A percentile compares a stretch with the other conserved stretches of the same genome.
phyloP scores from a whole-genome alignment of 2,113 vertebrate genomes.

The Spea multiplicata region DNA sequence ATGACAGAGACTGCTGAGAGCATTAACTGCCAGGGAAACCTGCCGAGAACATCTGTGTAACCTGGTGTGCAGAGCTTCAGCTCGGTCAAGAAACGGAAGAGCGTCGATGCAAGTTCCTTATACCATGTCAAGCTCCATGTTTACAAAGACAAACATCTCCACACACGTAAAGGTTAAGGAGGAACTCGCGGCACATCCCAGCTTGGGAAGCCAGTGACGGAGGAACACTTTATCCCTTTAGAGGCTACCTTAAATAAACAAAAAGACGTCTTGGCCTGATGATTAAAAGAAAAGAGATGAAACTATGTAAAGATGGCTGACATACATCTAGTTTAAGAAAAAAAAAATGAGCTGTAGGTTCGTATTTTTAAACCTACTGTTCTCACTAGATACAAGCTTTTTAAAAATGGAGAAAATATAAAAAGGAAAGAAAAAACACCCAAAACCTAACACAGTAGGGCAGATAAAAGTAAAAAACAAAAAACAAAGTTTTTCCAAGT shows the following conservation, averaged over 20 bases:
- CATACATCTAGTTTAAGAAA: background rate
- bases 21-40: slow-evolving; percentile 42
- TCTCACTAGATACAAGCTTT: no score
- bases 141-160: slow-evolving; percentile 7
- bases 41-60: slow-evolving; percentile 47
- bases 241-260: background rate
- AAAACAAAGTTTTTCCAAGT: background rate
- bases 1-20: slow-evolving; percentile 37
- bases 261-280: background rate
- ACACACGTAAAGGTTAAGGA: slow-evolving; percentile 2
- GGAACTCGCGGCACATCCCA: background rate
- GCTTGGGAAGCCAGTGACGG: background rate
- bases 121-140: slow-evolving; percentile 26
- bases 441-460: no score
- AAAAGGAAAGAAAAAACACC: no score
- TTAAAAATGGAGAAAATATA: no score
- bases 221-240: background rate
- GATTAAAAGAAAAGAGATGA: background rate
- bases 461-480: no score
- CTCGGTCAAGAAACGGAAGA: slow-evolving; percentile 34
- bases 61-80: slow-evolving; percentile 29
- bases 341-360: no score
- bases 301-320: slow-evolving; percentile 1
- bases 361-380: no score
- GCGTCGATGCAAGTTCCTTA: slow-evolving; percentile 15